Conservation (phyloP, 2,888 invertebrate species). For the Pseudanteris insignis region DNA sequence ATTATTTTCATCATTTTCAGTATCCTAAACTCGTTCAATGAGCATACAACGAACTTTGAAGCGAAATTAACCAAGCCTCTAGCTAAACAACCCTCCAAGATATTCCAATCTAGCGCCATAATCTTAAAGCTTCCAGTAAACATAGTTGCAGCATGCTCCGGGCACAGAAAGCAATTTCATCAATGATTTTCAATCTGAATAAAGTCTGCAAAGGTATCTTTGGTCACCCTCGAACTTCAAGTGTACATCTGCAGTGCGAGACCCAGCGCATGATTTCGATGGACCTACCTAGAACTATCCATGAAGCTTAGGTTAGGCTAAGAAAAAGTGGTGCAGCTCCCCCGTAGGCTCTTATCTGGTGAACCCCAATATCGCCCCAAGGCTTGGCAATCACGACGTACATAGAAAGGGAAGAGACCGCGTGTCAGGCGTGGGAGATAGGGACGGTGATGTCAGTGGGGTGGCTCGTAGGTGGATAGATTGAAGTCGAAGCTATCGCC, state of each 20-base stretch:
- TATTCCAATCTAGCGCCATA: constrained; percentile 32
- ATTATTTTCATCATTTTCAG: too few relatives aligned
- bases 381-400: constrained; percentile 63
- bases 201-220: constrained; percentile 12
- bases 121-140: constrained; percentile 16
- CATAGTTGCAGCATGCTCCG: constrained; percentile 18
- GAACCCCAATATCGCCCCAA: constrained; percentile 62
- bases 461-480: constrained; percentile 44
- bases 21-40: too few relatives aligned
- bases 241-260: constrained; percentile 27
- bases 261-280: constrained; percentile 18
- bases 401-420: constrained; percentile 61
- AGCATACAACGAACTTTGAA: too few relatives aligned
- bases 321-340: constrained; percentile 33
- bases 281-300: constrained; percentile 33
- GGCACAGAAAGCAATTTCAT: constrained; percentile 33
- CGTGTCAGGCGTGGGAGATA: constrained; percentile 43
- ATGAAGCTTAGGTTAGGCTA: constrained; percentile 30
- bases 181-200: constrained; percentile 39
- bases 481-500: constrained; percentile 51
- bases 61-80: constrained; percentile 3
- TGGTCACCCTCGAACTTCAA: constrained; percentile 37
- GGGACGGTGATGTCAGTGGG: constrained; percentile 41
- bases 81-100: constrained; percentile 18
- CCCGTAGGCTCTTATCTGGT: constrained; percentile 54